phyloP scores from a whole-genome alignment of 23 tunicate genomes.

The Trididemnum nubilum region DNA sequence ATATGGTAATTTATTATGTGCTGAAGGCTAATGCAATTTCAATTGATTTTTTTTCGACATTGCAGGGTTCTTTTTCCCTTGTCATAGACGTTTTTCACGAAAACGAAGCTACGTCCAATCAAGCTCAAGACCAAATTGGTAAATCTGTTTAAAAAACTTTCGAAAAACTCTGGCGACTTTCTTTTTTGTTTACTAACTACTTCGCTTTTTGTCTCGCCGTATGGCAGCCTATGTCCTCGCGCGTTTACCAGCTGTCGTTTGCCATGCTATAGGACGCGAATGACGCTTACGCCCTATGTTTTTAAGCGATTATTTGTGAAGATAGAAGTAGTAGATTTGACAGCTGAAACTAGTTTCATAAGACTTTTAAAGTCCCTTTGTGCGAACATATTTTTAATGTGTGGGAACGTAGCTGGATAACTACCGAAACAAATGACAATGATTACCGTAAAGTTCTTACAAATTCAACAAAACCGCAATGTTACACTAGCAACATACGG shows the following conservation, averaged over 20 bases:
- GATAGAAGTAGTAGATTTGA: background rate
- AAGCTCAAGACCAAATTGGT: background rate
- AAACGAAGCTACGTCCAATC: background rate
- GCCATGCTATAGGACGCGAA: slow-evolving; percentile 4
- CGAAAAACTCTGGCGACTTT: background rate
- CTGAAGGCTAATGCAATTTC: too few species aligned
- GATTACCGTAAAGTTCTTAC: background rate
- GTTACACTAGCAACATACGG: too few species aligned
- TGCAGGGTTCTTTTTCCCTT: slow-evolving; percentile 59
- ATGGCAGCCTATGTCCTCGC: slow-evolving; percentile 33
- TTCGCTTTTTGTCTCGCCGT: slow-evolving; percentile 12
- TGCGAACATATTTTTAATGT: slow-evolving; percentile 16
- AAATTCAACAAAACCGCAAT: background rate
- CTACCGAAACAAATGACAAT: background rate
- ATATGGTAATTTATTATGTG: too few species aligned
- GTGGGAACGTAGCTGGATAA: background rate
- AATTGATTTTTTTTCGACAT: too few species aligned
- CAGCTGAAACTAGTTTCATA: background rate
- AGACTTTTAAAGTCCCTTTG: background rate
- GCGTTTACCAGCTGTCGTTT: slow-evolving; percentile 35
- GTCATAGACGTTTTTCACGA: slow-evolving; percentile 54
- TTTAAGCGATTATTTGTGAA: slow-evolving; percentile 11
- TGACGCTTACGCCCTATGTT: slow-evolving; percentile 18
- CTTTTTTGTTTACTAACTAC: slow-evolving; percentile 12
- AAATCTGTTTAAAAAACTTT: background rate